phyloP scores from a whole-genome alignment of 2,888 invertebrate species.

The Lasioglossum vierecki region DNA sequence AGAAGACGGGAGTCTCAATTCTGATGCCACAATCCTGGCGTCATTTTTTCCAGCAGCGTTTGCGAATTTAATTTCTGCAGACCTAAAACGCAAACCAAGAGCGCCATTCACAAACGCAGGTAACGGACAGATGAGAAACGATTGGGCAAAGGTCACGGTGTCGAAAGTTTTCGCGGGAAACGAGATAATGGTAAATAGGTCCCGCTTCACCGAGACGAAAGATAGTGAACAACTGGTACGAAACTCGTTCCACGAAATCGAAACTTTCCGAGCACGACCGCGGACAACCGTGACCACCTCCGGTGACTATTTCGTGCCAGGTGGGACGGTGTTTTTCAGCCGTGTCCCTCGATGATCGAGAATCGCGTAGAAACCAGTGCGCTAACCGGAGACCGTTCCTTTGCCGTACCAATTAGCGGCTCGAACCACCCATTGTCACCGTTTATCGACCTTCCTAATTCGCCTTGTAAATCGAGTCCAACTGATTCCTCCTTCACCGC shows the following conservation, averaged over 20 bases:
- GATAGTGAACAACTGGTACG: not conserved
- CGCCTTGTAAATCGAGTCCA: not conserved
- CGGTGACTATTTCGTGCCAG: not conserved
- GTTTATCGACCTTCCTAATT: slow-evolving; percentile 1
- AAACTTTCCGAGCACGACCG: not conserved
- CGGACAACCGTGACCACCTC: not conserved
- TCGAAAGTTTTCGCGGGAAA: not conserved
- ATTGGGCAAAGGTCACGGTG: not conserved
- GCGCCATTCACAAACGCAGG: too few relatives aligned
- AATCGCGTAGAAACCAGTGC: not conserved
- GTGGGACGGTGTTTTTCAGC: not conserved
- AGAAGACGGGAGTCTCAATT: too few relatives aligned
- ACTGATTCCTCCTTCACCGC: not conserved
- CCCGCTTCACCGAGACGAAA: not conserved
- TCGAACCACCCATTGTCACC: not conserved
- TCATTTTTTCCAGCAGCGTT: too few relatives aligned
- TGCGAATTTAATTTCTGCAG: too few relatives aligned
- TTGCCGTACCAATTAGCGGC: not conserved
- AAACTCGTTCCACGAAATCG: not conserved
- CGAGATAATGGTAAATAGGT: too few relatives aligned
- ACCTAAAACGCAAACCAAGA: too few relatives aligned
- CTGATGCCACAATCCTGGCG: too few relatives aligned
- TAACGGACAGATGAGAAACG: not conserved
- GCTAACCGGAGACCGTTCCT: not conserved
- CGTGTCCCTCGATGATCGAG: not conserved